phyloP scores from a whole-genome alignment of 2,888 invertebrate species.

The Eubasilissa splendida region DNA sequence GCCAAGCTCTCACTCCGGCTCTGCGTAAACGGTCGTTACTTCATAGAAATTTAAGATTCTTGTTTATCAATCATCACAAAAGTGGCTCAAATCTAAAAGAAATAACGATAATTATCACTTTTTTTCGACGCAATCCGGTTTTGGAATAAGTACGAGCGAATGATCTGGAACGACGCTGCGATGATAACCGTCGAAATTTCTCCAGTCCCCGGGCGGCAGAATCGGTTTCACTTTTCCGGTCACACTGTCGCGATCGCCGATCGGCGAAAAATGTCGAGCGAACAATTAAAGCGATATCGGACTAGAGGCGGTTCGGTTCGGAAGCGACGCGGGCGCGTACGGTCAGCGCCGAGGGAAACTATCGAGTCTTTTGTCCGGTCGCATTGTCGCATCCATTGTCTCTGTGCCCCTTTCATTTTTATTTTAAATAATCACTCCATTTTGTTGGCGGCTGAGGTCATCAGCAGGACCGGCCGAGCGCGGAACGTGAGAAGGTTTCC shows the following conservation, averaged over 20 bases:
- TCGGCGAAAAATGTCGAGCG: not conserved
- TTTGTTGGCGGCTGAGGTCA: constrained; percentile 30
- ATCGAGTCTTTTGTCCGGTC: constrained; percentile 11
- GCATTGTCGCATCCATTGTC: constrained; percentile 31
- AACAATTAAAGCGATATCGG: not conserved
- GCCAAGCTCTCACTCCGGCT: not conserved
- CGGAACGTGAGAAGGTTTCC: constrained; percentile 33
- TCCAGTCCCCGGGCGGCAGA: constrained; percentile 18
- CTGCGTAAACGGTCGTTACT: constrained; percentile 8
- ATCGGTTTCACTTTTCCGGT: constrained; percentile 33
- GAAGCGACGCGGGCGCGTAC: not conserved
- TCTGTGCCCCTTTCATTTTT: constrained; percentile 34
- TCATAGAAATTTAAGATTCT: constrained; percentile 22
- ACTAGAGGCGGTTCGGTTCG: not conserved
- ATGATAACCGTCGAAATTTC: constrained; percentile 7
- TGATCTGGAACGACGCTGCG: constrained; percentile 24
- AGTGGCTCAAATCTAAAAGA: constrained; percentile 8
- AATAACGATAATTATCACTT: constrained; percentile 8
- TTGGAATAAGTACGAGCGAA: constrained; percentile 23
- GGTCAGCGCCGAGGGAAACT: constrained; percentile 26
- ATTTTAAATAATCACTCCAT: constrained; percentile 22
- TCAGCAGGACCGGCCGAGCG: constrained; percentile 13
- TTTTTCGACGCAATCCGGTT: constrained; percentile 21
- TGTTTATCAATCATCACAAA: constrained; percentile 18
- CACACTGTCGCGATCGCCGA: not conserved